Evolutionary conservation across 2,888 invertebrate genomes (phyloP).

Genomic region (Nemapogon koenigi): DNA sequence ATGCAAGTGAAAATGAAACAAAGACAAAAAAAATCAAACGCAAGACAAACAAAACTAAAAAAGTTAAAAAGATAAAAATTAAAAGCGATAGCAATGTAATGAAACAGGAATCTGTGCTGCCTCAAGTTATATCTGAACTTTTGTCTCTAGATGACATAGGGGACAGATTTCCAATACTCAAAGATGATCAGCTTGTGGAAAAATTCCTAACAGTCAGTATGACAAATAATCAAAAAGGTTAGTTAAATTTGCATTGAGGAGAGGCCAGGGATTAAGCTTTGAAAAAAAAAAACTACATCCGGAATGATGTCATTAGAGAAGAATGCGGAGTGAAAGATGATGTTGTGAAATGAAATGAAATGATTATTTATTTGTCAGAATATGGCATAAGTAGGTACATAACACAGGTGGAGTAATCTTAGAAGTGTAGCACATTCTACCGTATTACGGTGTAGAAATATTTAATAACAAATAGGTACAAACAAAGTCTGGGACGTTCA

Average conservation of each 20-base stretch:
- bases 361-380: no score
- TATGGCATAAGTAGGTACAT: no score
- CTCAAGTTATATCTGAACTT: not conserved
- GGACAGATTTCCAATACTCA: conserved; percentile 33
- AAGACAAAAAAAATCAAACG: conserved; percentile 1
- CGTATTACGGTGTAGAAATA: no score
- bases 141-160: conserved; percentile 17
- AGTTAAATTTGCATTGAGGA: not conserved
- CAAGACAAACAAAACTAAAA: not conserved
- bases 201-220: conserved; percentile 33
- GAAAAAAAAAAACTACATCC: no score
- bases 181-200: conserved; percentile 29
- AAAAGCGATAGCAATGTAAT: not conserved
- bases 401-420: no score
- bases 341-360: no score
- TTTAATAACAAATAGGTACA: no score
- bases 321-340: no score
- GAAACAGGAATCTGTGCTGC: not conserved
- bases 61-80: not conserved
- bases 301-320: no score
- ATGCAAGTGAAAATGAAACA: no score
- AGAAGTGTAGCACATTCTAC: no score
- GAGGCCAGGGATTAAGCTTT: not conserved
- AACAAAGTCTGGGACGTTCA: no score
- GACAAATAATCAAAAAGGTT: conserved; percentile 53